These are phyloP conservation scores for Apistogramma diplotaenia DNA, from an alignment of 2,113 vertebrate genomes.

Conservation along the genomic window DNA sequence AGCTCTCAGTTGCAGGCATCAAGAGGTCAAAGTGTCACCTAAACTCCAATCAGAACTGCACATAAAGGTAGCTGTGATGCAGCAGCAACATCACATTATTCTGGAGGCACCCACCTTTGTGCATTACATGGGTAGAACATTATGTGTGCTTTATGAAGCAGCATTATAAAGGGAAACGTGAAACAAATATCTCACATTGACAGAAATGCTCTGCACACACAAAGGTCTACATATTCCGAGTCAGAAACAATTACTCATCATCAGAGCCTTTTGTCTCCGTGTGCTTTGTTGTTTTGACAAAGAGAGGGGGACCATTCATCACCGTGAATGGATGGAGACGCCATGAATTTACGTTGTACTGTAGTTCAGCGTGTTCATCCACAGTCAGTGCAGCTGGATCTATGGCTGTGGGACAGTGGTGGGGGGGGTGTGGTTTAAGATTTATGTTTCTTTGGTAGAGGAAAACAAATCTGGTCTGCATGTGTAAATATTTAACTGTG, in stretches of 20 bases:
- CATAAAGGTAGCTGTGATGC: not conserved
- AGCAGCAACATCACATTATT: constrained; percentile 10
- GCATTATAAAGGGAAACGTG: constrained; percentile 44
- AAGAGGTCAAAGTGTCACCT: constrained; percentile 25
- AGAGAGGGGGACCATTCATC: constrained; percentile 57
- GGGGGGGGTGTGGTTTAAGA: constrained; percentile 49
- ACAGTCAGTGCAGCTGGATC: constrained; percentile 15
- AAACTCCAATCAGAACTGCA: constrained; percentile 8
- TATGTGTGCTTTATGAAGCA: constrained; percentile 33
- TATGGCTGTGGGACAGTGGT: constrained; percentile 12
- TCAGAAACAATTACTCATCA: constrained; percentile 65
- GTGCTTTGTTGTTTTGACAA: constrained; percentile 67
- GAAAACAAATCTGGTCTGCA: constrained; percentile 25
- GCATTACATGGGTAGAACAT: constrained; percentile 47
- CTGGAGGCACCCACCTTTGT: constrained; percentile 19
- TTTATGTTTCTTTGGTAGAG: constrained; percentile 42
- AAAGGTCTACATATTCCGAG: constrained; percentile 49
- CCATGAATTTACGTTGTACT: constrained; percentile 18
- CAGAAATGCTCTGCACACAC: constrained; percentile 48
- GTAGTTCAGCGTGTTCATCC: constrained; percentile 28
- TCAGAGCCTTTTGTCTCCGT: constrained; percentile 61
- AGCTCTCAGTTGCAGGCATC: constrained; percentile 1
- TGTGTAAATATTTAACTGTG: constrained; percentile 29
- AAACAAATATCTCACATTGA: constrained; percentile 52
- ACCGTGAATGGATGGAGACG: constrained; percentile 41